Evolutionary conservation across 2,888 invertebrate species (phyloP), one percentile per base, ranked within the genome.

Genomic region (Xestia c-nigrum): DNA sequence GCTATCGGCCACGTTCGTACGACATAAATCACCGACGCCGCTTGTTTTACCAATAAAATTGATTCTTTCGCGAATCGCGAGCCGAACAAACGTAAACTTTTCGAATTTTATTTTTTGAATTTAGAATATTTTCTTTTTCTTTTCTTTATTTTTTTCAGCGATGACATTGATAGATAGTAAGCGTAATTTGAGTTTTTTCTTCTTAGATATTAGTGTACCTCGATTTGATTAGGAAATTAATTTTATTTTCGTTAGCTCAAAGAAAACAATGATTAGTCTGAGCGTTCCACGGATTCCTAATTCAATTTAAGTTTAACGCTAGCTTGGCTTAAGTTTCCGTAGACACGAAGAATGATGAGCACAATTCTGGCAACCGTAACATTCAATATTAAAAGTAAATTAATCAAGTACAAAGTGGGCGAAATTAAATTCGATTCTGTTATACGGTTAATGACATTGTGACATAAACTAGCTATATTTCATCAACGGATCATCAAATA

Each of bases 41-140:
- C 93, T 95, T 96, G 96, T 96, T 96, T 96, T 93, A 94, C 95
- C 94, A 95, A 96, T 96, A 95, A 95, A 95, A 96, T 94, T 95
- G 94, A 96, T 95, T 95, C 94, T 94, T 95, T 94, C 91, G 89
- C 92, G 92, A 92, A 91, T 94, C 91, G 90, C 90, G 90, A 88
- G 83, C 85, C 84, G 88, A 80, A 88, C 91, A 85, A 91, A 90
- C 90, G 89, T 89, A 89, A 90, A 91, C 89, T 87, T 78, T 87
- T 79, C 24, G 66, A 86, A 78, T 84, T 86, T 82, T 81, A 74
- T 82, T 83, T 79, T 89, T 89, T 81, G 71, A 88, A 89, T 88
- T 87, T 83, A 72, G 73, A 85, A 85, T 74, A 52, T 72, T 63
- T 74, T 72, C 69, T 76, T 78, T 85, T 80, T 21, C 70, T 74